Base-by-base conservation (phyloP, 2,888 invertebrate species). In the Pocota personata region DNA sequence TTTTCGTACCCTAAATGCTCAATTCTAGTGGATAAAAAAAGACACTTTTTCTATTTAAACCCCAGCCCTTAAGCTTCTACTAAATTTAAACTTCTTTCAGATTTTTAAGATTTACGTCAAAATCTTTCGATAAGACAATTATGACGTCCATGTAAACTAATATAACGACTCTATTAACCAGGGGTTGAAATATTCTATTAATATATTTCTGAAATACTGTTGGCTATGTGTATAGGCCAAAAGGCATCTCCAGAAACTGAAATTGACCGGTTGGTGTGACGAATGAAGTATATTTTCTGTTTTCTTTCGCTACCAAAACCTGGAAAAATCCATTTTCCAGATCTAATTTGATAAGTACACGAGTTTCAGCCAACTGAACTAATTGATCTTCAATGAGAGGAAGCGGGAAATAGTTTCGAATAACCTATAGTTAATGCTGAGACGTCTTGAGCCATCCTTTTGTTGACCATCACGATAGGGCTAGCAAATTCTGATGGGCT, bases 401-500 rank as follows among this genome's bases (percentile, higher is more conserved):
- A 75, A 87, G 67, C 1, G 84, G 88, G 32, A 87, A 88, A 66
- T 87, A 80, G 46, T 87, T 84, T 3, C 82, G 67, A 0, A 88
- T 12, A 2, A 87, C 87, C 37, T 82, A 52, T 71, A 88, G 57
- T 88, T 87, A 40, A 87, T 82, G 57, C 87, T 87, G 12, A 87
- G 55, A 3, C 87, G 48, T 14, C 73, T 66, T 3, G 60, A 60
- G 1, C 82, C 86, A 57, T 87, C 77, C 52, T 87, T 88, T 87
- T 88, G 5, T 40, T 7, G 1, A 82, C 84, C 7, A 87, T 12
- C 0, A 87, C 82, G 2, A 87, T 62, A 6, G 83, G 48, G 4
- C n/a, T 19, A 2, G 90, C 88, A 62, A 89, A 91, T 3, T 90
- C 89, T 0, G 90, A 90, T 40, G 46, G 52, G 7, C 89, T 89